Conservation (phyloP, 2,797 vertebrate genomes). For the Tragelaphus eurycerus region DNA sequence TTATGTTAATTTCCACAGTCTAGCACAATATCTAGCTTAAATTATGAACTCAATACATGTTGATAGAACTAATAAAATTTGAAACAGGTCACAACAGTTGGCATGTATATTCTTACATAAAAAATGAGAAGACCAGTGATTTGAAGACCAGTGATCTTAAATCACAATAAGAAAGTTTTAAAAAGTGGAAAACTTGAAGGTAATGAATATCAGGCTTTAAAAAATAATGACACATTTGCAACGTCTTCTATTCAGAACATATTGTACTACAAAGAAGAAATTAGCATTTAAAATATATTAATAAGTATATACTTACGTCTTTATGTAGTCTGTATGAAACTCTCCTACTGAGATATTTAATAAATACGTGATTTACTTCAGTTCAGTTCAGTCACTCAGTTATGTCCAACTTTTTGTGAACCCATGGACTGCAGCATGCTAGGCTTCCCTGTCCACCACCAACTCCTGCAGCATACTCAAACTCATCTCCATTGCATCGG, state of each 20-base stretch:
- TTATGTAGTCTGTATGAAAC: background rate
- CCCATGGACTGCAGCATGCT: background rate
- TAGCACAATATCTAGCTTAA: background rate
- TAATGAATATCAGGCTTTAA: background rate
- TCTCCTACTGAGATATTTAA: background rate
- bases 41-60: background rate
- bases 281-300: background rate
- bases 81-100: background rate
- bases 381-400: background rate
- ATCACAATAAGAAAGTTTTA: background rate
- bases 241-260: background rate
- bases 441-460: background rate
- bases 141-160: background rate
- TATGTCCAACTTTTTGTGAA: background rate
- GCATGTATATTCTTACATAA: background rate
- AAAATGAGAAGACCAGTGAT: background rate
- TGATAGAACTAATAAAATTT: background rate
- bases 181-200: background rate
- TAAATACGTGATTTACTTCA: background rate
- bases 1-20: background rate
- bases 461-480: background rate
- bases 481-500: background rate
- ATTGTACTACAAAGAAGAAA: background rate
- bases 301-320: background rate
- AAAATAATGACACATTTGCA: background rate